Conservation (phyloP, 2,797 vertebrate species). For the Callimico goeldii region DNA sequence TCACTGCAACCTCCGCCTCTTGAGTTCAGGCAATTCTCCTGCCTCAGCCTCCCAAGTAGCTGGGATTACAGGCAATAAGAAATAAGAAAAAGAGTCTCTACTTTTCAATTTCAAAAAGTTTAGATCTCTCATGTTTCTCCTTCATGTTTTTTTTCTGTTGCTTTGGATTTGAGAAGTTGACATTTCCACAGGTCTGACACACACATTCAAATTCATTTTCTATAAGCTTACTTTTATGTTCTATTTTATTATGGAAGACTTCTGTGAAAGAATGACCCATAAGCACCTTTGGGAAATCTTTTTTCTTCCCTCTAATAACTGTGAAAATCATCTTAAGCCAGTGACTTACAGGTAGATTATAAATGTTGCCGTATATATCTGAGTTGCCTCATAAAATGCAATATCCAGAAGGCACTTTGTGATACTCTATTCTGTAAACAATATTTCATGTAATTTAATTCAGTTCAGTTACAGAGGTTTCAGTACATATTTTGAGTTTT, state of each 20-base stretch:
- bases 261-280: not conserved
- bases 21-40: too few species aligned
- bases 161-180: slow-evolving; percentile 2
- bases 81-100: not conserved
- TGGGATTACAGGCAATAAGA: too few species aligned
- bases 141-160: not conserved
- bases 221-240: slow-evolving; percentile 26
- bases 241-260: not conserved
- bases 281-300: not conserved
- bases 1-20: too few species aligned
- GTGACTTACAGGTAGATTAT: not conserved
- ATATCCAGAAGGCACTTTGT: not conserved
- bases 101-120: not conserved
- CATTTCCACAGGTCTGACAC: not conserved
- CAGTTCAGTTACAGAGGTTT: not conserved
- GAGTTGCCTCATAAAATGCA: not conserved
- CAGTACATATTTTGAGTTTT: not conserved
- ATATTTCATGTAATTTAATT: not conserved
- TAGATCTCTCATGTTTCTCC: not conserved
- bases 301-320: slow-evolving; percentile 10
- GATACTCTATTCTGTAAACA: slow-evolving; percentile 23
- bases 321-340: not conserved
- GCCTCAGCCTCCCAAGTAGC: too few species aligned
- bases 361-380: not conserved
- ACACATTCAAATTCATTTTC: slow-evolving; percentile 15